These are phyloP conservation scores for Torymus aiolomorphi DNA, from an alignment of 2,888 invertebrate genomes.

Conservation along the genomic window DNA sequence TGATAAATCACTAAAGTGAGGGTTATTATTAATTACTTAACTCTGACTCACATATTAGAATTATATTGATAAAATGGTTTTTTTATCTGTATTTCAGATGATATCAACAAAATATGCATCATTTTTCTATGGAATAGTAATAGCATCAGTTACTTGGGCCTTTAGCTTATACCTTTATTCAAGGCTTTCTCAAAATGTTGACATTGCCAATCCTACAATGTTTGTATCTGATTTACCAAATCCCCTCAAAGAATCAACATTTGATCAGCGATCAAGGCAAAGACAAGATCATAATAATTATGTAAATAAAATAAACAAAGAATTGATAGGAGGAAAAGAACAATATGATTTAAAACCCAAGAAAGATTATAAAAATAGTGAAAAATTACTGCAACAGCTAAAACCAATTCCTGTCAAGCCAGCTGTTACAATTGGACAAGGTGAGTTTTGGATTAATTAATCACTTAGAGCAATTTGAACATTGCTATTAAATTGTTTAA, in stretches of 20 bases:
- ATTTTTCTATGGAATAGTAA: constrained; percentile 84
- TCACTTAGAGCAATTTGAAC: not conserved
- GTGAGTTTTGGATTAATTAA: constrained; percentile 58
- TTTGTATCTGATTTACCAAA: constrained; percentile 63
- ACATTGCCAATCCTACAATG: constrained; percentile 73
- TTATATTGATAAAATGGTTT: too few relatives aligned
- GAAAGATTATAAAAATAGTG: constrained; percentile 73
- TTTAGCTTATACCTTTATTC: constrained; percentile 85
- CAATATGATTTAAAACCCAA: constrained; percentile 43
- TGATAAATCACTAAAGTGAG: constrained; percentile 14
- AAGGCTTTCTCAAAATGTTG: constrained; percentile 77
- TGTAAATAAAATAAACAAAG: constrained; percentile 39
- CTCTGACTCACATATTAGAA: too few relatives aligned
- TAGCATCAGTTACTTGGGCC: constrained; percentile 86
- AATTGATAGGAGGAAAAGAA: constrained; percentile 25
- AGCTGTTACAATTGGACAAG: constrained; percentile 68
- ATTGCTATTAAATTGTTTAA: not conserved
- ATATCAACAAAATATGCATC: constrained; percentile 76
- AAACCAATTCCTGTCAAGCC: constrained; percentile 74
- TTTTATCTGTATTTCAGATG: constrained; percentile 62
- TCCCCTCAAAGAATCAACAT: constrained; percentile 64
- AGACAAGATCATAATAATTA: constrained; percentile 34
- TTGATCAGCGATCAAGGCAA: constrained; percentile 60
- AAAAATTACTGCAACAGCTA: constrained; percentile 75
- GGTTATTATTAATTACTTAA: not conserved